Evolutionary conservation across 2,113 vertebrate genomes (phyloP).

Genomic region (Pristiophorus japonicus): DNA sequence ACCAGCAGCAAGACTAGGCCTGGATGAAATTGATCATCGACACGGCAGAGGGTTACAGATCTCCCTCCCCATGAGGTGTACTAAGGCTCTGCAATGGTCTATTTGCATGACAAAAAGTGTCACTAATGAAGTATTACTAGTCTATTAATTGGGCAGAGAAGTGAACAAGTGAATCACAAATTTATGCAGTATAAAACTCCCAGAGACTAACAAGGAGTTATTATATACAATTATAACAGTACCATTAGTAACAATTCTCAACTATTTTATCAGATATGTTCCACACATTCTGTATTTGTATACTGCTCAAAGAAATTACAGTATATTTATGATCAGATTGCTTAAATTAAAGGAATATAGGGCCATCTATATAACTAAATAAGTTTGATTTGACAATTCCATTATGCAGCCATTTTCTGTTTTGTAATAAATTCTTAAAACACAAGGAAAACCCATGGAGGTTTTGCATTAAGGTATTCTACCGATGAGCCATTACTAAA

Average conservation of each 20-base stretch:
- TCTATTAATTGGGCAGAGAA: background rate
- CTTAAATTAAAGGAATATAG: background rate
- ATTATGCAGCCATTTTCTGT: background rate
- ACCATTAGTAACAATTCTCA: background rate
- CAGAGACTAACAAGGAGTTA: background rate
- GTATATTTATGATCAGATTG: background rate
- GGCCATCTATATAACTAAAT: background rate
- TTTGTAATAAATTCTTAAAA: background rate
- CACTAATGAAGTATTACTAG: background rate
- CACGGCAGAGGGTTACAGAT: background rate
- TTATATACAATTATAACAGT: background rate
- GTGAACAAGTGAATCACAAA: background rate
- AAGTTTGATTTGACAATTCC: background rate
- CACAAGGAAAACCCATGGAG: background rate
- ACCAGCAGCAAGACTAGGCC: background rate
- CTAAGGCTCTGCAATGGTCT: too few relatives aligned
- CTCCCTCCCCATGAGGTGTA: background rate
- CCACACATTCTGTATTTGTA: background rate
- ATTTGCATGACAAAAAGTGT: too few relatives aligned
- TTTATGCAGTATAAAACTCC: background rate
- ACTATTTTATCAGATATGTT: background rate
- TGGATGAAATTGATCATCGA: background rate
- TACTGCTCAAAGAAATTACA: background rate
- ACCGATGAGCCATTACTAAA: constrained; percentile 42
- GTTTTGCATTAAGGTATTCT: background rate